A percentile compares a stretch with the other conserved stretches of the same genome.
phyloP scores from a whole-genome alignment of 2,888 invertebrate genomes.

The Rapana venosa region DNA sequence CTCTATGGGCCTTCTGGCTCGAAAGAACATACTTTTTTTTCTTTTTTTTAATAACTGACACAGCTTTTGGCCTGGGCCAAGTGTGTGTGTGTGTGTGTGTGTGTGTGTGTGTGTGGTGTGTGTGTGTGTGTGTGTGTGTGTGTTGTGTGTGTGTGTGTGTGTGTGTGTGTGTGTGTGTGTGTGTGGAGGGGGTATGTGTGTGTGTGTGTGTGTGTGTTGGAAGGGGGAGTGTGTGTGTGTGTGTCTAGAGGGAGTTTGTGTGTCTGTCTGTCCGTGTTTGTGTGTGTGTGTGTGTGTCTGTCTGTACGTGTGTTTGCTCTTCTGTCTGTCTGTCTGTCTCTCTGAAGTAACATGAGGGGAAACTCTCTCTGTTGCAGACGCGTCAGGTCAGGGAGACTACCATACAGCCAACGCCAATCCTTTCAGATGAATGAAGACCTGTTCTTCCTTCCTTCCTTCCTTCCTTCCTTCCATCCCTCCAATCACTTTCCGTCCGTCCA shows the following conservation, averaged over 20 bases:
- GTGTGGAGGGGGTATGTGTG: too few species aligned
- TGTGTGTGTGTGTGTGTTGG: background rate
- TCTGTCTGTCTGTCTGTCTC: background rate
- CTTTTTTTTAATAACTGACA: too few species aligned
- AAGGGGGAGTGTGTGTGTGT: background rate
- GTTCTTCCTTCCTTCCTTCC: background rate
- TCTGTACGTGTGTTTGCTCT: background rate
- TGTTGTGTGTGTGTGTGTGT: background rate
- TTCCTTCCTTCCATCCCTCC: background rate
- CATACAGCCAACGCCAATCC: background rate
- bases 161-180: background rate
- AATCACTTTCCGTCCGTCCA: background rate
- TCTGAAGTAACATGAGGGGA: background rate
- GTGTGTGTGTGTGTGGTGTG: background rate
- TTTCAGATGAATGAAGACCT: background rate
- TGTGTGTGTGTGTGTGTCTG: conserved; percentile 16
- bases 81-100: background rate
- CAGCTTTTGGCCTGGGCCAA: too few species aligned
- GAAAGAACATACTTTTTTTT: too few species aligned
- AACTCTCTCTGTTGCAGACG: background rate
- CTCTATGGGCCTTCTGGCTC: too few species aligned
- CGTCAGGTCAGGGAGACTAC: background rate
- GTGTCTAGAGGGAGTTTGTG: background rate
- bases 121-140: background rate
- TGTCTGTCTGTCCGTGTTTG: background rate